phyloP scores from a whole-genome alignment of 2,888 invertebrate species.

The Trichogramma dendrolimi region DNA sequence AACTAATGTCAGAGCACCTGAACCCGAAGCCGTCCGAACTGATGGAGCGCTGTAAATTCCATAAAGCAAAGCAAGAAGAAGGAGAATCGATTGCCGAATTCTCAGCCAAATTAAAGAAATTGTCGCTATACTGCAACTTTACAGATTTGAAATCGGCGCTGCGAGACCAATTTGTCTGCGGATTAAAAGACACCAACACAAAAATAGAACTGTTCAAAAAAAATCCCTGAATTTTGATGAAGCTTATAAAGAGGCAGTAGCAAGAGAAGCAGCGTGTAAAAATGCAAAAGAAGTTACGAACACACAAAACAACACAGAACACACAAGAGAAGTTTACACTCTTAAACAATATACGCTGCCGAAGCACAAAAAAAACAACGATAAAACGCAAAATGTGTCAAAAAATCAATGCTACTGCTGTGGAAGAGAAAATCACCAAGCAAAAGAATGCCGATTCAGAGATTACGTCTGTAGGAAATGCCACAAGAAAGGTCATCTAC shows the following conservation, averaged over 20 bases:
- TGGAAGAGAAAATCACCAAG: constrained; percentile 19
- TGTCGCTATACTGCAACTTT: constrained; percentile 28
- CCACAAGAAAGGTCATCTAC: constrained; percentile 26
- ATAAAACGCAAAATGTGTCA: not conserved
- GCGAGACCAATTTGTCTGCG: constrained; percentile 29
- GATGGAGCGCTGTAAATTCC: constrained; percentile 29
- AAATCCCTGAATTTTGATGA: constrained; percentile 16
- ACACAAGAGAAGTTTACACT: not conserved
- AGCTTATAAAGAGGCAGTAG: constrained; percentile 19
- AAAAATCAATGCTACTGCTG: constrained; percentile 20
- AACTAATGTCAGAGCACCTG: constrained; percentile 24
- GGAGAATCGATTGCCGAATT: constrained; percentile 26
- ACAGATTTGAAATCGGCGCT: constrained; percentile 20
- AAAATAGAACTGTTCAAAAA: constrained; percentile 14
- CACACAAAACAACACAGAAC: not conserved
- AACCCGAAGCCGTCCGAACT: constrained; percentile 24
- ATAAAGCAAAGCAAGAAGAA: constrained; percentile 23
- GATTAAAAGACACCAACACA: constrained; percentile 22
- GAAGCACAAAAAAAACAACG: not conserved
- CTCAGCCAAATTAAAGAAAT: constrained; percentile 22
- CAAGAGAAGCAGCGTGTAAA: constrained; percentile 17
- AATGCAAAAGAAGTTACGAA: constrained; percentile 4
- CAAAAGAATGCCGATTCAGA: constrained; percentile 17
- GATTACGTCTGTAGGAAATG: constrained; percentile 21
- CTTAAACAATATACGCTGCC: not conserved